Evolutionary conservation across 2,113 vertebrate genomes (phyloP).

Genomic region (Urocolius indicus): DNA sequence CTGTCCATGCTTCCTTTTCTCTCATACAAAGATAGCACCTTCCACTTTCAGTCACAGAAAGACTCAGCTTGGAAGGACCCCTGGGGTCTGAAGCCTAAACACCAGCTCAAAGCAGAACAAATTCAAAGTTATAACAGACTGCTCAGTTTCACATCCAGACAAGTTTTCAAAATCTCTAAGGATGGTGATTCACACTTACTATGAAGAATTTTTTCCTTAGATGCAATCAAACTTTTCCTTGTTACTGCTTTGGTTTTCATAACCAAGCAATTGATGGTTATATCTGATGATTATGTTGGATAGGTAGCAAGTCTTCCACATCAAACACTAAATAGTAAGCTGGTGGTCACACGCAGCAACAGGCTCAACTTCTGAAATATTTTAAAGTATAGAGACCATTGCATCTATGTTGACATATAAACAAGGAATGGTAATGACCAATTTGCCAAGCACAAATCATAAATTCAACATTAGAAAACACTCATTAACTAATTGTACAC

Average conservation of each 20-base stretch:
- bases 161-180: background rate
- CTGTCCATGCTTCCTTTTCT: no score
- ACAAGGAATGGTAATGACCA: background rate
- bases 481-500: background rate
- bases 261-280: background rate
- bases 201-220: background rate
- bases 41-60: background rate
- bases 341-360: background rate
- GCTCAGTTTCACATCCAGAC: background rate
- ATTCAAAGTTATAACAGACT: background rate
- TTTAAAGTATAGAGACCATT: background rate
- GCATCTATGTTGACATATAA: background rate
- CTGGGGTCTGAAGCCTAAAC: background rate
- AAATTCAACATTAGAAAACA: background rate
- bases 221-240: background rate
- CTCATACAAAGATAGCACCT: background rate
- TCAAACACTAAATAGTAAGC: background rate
- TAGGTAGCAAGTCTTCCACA: background rate
- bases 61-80: background rate
- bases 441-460: background rate
- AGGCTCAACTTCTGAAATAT: background rate
- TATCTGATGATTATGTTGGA: background rate
- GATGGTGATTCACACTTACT: background rate
- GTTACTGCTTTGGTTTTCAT: background rate
- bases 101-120: background rate